phyloP scores from a whole-genome alignment of 2,888 invertebrate genomes.

The Camponotus fellah region DNA sequence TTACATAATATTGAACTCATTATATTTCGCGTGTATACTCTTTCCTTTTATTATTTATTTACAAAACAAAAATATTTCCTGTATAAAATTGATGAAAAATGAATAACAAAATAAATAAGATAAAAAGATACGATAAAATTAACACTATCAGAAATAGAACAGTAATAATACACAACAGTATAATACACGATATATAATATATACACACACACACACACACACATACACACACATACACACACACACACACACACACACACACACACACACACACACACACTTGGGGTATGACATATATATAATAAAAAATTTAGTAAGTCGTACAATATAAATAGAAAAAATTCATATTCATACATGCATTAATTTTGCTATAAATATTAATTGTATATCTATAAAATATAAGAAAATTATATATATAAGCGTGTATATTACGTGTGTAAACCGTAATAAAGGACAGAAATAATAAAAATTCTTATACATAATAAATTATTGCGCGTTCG shows the following conservation, averaged over 20 bases:
- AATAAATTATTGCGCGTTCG: neutral
- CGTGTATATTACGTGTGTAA: neutral
- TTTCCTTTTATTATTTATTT: neutral
- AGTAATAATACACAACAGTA: neutral
- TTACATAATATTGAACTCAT: neutral
- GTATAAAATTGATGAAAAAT: neutral
- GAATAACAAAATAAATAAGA: neutral
- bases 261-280: no score
- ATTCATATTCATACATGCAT: no score
- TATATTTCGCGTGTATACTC: neutral
- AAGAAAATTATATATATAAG: no score
- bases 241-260: no score
- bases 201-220: no score
- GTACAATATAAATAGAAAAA: no score
- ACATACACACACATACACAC: no score
- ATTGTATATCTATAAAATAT: neutral
- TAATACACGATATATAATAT: neutral
- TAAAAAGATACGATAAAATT: neutral
- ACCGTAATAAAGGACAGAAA: constrained; percentile 13
- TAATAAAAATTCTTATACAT: neutral
- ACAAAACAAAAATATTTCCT: neutral
- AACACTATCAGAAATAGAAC: neutral
- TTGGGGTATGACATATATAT: no score
- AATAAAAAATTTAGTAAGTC: no score
- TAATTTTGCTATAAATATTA: neutral